Base-by-base conservation (phyloP, 2,888 invertebrate genomes). In the Sipha maydis region DNA sequence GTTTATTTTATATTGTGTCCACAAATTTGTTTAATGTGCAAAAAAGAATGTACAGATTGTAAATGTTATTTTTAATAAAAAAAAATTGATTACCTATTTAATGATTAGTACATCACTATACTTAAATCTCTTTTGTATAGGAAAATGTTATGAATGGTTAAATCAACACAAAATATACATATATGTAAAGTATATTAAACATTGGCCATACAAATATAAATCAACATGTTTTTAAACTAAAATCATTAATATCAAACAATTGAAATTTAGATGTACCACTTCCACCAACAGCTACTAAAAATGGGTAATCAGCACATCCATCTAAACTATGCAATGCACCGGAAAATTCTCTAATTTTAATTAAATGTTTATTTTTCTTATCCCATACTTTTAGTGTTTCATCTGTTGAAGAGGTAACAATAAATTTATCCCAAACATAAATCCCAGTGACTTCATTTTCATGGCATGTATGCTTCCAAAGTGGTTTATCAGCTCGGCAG, bases 341-440 rank as follows among this genome's bases (percentile, higher is more conserved):
- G 92, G 88, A 82, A 75, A 88, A 88, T 88, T 88, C 88, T 82
- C 67, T 88, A 67, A 82, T 82, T 82, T 88, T 88, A 48, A 88
- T 90, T 0, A 93, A 93, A 90, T 90, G 90, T 89, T 90, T 90
- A 84, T 91, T 90, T 21, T 91, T 89, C 54, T 92, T 91, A 89
- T 98, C 97, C 98, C 98, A 98, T 0, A 96, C 94, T 93, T 97
- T 97, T 7, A 97, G 92, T n/a, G 93, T 93, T 90, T 96, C 96
- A 91, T 98, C 98, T 3, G 95, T 94, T 11, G 97, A 95, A 1
- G 95, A 93, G 0, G 97, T 96, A 3, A 97, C 48, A 82, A 88
- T 76, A 67, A 73, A 80, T 80, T 88, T 93, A 0, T 94, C 93
- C 91, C 96, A 97, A 80, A 97, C 92, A 89, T 80, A 89, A n/a